Base-by-base conservation (phyloP, 2,113 vertebrate genomes). In the Calidris pugnax region DNA sequence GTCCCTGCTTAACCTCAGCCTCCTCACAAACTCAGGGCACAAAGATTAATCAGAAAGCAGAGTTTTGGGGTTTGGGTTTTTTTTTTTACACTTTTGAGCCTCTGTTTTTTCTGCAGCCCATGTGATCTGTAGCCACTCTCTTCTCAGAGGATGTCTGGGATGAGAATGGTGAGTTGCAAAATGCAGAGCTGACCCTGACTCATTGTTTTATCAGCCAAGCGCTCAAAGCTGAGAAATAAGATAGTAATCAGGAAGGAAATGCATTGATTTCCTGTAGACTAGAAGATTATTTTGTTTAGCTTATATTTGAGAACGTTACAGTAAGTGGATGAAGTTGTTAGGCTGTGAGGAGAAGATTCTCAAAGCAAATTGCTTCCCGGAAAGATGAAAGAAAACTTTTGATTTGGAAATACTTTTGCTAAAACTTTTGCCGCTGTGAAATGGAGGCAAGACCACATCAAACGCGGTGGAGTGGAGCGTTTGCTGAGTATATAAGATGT, bases 201-300 rank as follows among this genome's bases (percentile, higher is more conserved):
- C 86, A 85, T 59, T 95, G 95, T 92, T 91, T 73, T 73, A 90
- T 82, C 80, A 71, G 80, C 95, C 90, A 81, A 95, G 85, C 26
- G 85, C 95, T 97, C 89, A 37, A 59, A 96, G 95, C 95, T 86
- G 94, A 95, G 95, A 95, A 67, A 5, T 66, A 9, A 83, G 95
- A 93, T 96, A 57, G 67, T 84, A 71, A 97, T 96, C 93, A 96
- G 95, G 91, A 97, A 97, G 96, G 96, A 97, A 95, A 96, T n/a
- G 55, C 76, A 63, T 97, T 94, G 96, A 96, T 97, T 97, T 94
- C 93, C 91, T 95, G 96, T 93, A 87, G 72, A 50, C 78, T 50
- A 66, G 85, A 73, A 80, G 90, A 92, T 77, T 69, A 88, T 89
- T 88, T 86, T 81, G 78, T 89, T 94, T 78, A 89, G 93, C 83